Evolutionary conservation across 2,797 vertebrate genomes (phyloP).

Genomic region (Pteropus rufus): DNA sequence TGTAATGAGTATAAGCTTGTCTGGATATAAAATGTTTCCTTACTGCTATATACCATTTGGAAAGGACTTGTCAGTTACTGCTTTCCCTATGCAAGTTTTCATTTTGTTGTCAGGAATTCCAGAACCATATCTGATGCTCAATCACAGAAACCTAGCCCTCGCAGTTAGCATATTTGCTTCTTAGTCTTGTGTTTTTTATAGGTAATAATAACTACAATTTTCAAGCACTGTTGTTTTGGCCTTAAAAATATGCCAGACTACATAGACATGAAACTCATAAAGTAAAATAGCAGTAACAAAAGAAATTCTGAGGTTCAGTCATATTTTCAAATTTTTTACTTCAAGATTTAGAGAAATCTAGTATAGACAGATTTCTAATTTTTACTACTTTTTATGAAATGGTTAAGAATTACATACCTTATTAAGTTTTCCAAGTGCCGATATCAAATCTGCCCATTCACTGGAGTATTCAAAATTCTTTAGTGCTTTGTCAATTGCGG

Average conservation of each 20-base stretch:
- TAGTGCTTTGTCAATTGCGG: conserved; percentile 97
- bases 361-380: not conserved
- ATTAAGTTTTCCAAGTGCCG: conserved; percentile 98
- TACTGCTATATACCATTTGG: not conserved
- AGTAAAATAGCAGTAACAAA: conserved; percentile 29
- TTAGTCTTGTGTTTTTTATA: conserved; percentile 1
- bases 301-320: not conserved
- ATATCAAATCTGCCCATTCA: conserved; percentile 99
- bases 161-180: not conserved
- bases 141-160: not conserved
- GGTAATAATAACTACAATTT: not conserved
- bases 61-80: not conserved
- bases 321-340: conserved; percentile 26
- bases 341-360: conserved; percentile 45
- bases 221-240: not conserved
- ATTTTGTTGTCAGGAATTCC: not conserved
- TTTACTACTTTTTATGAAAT: conserved; percentile 15
- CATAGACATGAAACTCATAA: not conserved
- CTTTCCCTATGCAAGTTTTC: not conserved
- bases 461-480: conserved; percentile 99
- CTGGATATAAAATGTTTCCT: not conserved
- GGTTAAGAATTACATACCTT: conserved; percentile 86
- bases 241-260: not conserved
- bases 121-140: conserved; percentile 27
- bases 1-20: not conserved